Evolutionary conservation across 2,888 invertebrate species (phyloP).

Genomic region (Notodonta ziczac): DNA sequence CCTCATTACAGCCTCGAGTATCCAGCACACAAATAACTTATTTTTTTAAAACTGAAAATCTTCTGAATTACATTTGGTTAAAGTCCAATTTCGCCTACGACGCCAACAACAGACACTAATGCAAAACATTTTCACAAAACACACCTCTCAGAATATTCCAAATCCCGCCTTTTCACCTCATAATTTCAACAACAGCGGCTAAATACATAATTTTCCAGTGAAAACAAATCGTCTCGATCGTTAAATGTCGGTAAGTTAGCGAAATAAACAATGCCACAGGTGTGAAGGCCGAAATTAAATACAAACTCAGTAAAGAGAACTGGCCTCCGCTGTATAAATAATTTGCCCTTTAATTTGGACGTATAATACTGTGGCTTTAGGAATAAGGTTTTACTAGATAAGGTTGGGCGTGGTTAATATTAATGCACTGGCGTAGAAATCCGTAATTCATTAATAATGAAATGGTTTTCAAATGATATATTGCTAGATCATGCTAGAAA

Average conservation of each 20-base stretch:
- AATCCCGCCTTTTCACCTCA: background rate
- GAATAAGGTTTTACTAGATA: slow-evolving; percentile 17
- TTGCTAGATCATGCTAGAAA: too few relatives aligned
- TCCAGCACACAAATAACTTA: too few relatives aligned
- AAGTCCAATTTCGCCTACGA: too few relatives aligned
- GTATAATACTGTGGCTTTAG: slow-evolving; percentile 32
- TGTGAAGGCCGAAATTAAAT: slow-evolving; percentile 67
- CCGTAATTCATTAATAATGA: too few relatives aligned
- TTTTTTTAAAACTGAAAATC: too few relatives aligned
- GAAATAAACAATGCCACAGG: slow-evolving; percentile 77
- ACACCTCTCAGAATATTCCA: too few relatives aligned
- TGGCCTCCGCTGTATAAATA: slow-evolving; percentile 58
- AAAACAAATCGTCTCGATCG: slow-evolving; percentile 50
- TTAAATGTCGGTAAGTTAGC: slow-evolving; percentile 55
- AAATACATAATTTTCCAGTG: slow-evolving; percentile 42
- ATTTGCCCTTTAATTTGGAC: slow-evolving; percentile 58
- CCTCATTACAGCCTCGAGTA: too few relatives aligned
- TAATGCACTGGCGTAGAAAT: too few relatives aligned
- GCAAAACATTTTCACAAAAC: too few relatives aligned
- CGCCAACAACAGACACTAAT: too few relatives aligned
- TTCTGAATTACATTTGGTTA: too few relatives aligned
- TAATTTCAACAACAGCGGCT: slow-evolving; percentile 15
- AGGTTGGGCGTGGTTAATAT: background rate
- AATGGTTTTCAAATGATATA: too few relatives aligned
- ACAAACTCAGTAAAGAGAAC: slow-evolving; percentile 46